Evolutionary conservation across 2,888 invertebrate species (phyloP).

Genomic region (Perithous albicinctus): DNA sequence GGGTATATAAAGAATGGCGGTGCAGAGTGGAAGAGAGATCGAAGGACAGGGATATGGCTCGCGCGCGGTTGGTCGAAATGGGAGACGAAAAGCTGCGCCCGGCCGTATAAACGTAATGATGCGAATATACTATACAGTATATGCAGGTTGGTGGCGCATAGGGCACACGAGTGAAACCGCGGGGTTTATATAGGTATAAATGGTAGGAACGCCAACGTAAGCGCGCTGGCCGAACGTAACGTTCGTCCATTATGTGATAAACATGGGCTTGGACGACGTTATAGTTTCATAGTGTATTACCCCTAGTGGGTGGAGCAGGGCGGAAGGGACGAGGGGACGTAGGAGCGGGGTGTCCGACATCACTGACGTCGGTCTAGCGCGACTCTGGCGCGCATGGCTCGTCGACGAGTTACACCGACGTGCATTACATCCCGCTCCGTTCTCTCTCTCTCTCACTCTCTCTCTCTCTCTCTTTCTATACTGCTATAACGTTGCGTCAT

Average conservation of each 20-base stretch:
- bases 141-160: conserved; percentile 7
- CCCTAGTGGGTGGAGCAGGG: not conserved
- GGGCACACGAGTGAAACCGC: conserved; percentile 10
- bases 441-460: too few species aligned
- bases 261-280: conserved; percentile 70
- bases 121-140: conserved; percentile 39
- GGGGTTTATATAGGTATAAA: conserved; percentile 38
- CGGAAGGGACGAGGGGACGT: not conserved
- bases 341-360: conserved; percentile 17
- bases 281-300: conserved; percentile 71
- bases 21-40: conserved; percentile 19
- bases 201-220: conserved; percentile 57
- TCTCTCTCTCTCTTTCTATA: too few species aligned
- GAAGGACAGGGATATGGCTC: conserved; percentile 3
- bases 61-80: conserved; percentile 48
- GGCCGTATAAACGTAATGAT: conserved; percentile 59
- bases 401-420: conserved; percentile 51
- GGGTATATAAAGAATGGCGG: not conserved
- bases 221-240: conserved; percentile 67
- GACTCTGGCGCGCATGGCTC: conserved; percentile 32
- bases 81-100: conserved; percentile 54
- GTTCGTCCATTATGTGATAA: conserved; percentile 76
- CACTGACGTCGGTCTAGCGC: conserved; percentile 6
- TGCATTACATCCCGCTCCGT: not conserved
- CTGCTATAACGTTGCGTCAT: not conserved